Evolutionary conservation across 2,888 invertebrate species (phyloP).

Genomic region (Xylophagus ater): DNA sequence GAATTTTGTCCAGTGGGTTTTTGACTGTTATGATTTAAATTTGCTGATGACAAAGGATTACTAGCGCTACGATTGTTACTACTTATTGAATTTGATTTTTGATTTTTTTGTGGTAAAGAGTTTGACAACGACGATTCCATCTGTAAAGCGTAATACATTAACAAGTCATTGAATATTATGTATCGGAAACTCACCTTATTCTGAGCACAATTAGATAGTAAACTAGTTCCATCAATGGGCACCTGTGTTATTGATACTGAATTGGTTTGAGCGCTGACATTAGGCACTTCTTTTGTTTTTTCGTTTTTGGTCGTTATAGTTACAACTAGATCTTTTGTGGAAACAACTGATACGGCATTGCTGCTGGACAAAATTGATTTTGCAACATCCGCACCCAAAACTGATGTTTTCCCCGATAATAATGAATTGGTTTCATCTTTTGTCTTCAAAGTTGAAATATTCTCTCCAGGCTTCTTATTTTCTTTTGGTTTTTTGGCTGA

Average conservation of each 20-base stretch:
- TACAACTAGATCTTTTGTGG: slow-evolving; percentile 15
- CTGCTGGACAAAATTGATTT: slow-evolving; percentile 16
- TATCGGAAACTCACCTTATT: slow-evolving; percentile 2
- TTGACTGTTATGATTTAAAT: background rate
- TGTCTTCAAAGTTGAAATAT: slow-evolving; percentile 1
- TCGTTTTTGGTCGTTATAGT: slow-evolving; percentile 14
- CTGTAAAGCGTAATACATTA: too few relatives aligned
- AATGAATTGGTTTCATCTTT: slow-evolving; percentile 6
- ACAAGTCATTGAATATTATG: too few relatives aligned
- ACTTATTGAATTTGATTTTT: too few relatives aligned
- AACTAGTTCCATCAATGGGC: slow-evolving; percentile 2
- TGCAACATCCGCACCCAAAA: background rate
- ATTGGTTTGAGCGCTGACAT: slow-evolving; percentile 11
- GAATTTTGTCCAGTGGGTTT: too few relatives aligned
- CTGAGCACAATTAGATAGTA: background rate
- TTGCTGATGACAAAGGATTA: background rate
- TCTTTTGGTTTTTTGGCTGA: slow-evolving; percentile 22
- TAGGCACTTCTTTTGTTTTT: slow-evolving; percentile 14
- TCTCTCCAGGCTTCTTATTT: slow-evolving; percentile 18
- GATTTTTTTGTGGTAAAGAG: too few relatives aligned
- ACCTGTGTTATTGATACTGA: slow-evolving; percentile 15
- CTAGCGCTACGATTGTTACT: too few relatives aligned
- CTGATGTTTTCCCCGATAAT: background rate
- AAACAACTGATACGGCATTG: slow-evolving; percentile 12
- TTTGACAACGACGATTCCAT: too few relatives aligned